Evolutionary conservation across 2,888 invertebrate genomes (phyloP), one percentile per base, ranked within the genome.

Genomic region (Eupsilia transversa): DNA sequence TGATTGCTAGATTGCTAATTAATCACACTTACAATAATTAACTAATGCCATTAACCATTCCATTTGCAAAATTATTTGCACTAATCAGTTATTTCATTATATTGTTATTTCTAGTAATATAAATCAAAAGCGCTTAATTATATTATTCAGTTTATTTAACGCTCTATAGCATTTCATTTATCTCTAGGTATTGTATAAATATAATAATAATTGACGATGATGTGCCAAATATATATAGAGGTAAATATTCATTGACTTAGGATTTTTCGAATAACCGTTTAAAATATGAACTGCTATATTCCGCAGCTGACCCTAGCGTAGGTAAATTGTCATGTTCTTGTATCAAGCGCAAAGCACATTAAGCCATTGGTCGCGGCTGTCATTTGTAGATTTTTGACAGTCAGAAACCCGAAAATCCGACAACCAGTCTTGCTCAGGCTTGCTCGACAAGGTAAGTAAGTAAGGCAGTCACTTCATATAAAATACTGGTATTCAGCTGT

Each of bases 1-100:
- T 41, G 52, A 54, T 46, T 46, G 52, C n/a, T 80, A 56, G 79
- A n/a, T n/a, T n/a, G n/a, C n/a, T 77, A 54, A 80, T 78, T 74
- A 67, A 49, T 80, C 33, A 66, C 35, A 56, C 56, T 72, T n/a
- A 49, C 33, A 49, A 49, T 72, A 63, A 77, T 79, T 75, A 57
- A 59, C 23, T 60, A 78, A 80, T 23, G 68, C 41, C n/a, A n/a
- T n/a, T 20, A 57, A 0, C 27, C 17, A 66, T 63, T 63, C 60
- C 65, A 80, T 82, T 80, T 46, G 2, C n/a, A 33, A 66, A 66
- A 82, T 57, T 71, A 77, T 66, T 77, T 80, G n/a, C 17, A 27
- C 27, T 43, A 54, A 17, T 35, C 41, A 43, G 17, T 38, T 54
- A 27, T 41, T 57, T n/a, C 0, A 33, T 56, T 33, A 46, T 12